Evolutionary conservation across 2,888 invertebrate genomes (phyloP).

Genomic region (Periphyllus acericola): DNA sequence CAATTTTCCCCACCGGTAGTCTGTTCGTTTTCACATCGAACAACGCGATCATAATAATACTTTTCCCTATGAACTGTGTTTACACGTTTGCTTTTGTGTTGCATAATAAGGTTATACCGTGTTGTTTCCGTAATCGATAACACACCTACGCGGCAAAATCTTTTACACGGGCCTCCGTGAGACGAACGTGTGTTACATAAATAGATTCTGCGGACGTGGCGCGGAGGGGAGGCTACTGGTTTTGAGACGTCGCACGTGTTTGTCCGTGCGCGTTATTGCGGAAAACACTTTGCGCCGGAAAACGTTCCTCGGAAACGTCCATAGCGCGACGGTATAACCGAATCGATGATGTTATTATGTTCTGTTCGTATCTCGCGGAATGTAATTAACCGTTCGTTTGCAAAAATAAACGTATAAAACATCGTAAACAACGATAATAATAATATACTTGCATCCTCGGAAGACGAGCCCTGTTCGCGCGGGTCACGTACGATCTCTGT

Average conservation of each 20-base stretch:
- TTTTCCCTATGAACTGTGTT: no score
- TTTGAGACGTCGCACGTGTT: not conserved
- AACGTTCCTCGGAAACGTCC: not conserved
- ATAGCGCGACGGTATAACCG: no score
- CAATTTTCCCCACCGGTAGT: not conserved
- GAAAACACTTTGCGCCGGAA: not conserved
- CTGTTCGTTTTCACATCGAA: not conserved
- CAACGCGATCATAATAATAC: no score
- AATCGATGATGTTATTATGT: no score
- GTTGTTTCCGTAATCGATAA: not conserved
- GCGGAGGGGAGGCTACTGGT: not conserved
- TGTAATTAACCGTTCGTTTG: no score
- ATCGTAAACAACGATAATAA: no score
- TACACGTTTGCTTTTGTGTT: not conserved
- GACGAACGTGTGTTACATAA: not conserved
- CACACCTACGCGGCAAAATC: not conserved
- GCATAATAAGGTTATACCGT: not conserved
- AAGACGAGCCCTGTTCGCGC: no score
- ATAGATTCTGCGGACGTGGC: not conserved
- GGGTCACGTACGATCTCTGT: no score
- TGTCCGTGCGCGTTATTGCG: not conserved
- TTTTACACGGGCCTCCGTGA: not conserved
- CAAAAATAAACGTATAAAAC: no score
- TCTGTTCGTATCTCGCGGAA: no score
- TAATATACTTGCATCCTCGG: no score